A percentile compares a stretch with the other conserved stretches of the same genome.
These are phyloP conservation scores for Myotis myotis DNA, from an alignment of 2,797 vertebrate species.

Conservation along the genomic window DNA sequence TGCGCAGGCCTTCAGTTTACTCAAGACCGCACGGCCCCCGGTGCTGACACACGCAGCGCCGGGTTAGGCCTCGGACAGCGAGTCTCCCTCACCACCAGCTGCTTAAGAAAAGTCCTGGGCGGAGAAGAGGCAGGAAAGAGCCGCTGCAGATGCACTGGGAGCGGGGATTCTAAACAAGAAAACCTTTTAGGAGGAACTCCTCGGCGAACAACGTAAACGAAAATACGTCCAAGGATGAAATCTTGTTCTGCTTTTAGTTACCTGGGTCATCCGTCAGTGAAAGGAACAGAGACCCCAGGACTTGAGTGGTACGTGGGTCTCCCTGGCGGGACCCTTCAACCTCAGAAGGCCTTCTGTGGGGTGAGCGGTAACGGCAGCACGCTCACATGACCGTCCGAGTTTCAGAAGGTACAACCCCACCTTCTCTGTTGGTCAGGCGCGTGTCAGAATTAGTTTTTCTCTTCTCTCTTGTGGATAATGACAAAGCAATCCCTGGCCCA, in stretches of 20 bases:
- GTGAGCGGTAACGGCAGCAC: accelerated
- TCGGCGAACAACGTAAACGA: neutral
- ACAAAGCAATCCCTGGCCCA: neutral
- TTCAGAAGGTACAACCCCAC: neutral
- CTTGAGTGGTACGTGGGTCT: too few relatives aligned
- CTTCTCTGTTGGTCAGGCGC: neutral
- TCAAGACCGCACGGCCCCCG: neutral
- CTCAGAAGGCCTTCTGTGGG: neutral
- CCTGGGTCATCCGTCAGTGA: neutral
- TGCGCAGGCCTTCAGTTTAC: neutral
- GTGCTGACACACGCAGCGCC: neutral
- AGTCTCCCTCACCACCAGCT: too few relatives aligned
- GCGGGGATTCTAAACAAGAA: neutral
- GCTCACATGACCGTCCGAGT: neutral
- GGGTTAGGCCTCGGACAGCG: neutral
- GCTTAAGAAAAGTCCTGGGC: neutral
- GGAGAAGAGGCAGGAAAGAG: neutral
- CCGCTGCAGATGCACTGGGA: neutral
- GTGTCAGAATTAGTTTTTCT: neutral
- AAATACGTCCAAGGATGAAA: neutral
- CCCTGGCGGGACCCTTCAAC: neutral
- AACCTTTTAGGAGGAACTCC: neutral
- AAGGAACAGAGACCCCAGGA: neutral
- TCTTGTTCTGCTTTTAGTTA: neutral
- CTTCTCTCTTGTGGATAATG: neutral